phyloP scores from a whole-genome alignment of 2,888 invertebrate species.

The Cyaniris semiargus region DNA sequence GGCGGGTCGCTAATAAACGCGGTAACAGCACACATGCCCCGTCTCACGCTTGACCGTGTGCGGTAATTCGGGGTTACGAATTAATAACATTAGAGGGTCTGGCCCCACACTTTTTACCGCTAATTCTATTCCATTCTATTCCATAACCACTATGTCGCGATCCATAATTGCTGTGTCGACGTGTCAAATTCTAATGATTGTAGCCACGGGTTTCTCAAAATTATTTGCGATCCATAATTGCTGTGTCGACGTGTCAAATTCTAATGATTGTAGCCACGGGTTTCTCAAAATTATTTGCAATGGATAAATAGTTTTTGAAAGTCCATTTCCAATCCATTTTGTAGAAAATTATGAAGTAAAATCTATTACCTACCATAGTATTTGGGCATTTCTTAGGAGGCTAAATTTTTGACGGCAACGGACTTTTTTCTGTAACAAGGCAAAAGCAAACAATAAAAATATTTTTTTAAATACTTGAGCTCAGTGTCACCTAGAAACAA shows the following conservation, averaged over 20 bases:
- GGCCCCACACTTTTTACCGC: conserved; percentile 50
- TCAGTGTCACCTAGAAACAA: too few relatives aligned
- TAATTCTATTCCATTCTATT: conserved; percentile 52
- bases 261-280: not conserved
- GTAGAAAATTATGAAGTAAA: too few relatives aligned
- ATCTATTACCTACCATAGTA: too few relatives aligned
- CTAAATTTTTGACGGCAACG: too few relatives aligned
- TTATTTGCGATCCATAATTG: conserved; percentile 40
- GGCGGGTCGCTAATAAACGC: too few relatives aligned
- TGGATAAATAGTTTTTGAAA: too few relatives aligned
- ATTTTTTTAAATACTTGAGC: too few relatives aligned
- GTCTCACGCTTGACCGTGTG: conserved; percentile 29
- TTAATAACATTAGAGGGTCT: conserved; percentile 67
- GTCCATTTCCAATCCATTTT: too few relatives aligned
- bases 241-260: conserved; percentile 38
- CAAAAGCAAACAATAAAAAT: too few relatives aligned
- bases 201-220: not conserved
- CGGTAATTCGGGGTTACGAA: conserved; percentile 67
- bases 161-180: conserved; percentile 43
- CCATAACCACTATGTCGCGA: conserved; percentile 43
- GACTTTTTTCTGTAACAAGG: too few relatives aligned
- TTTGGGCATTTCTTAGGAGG: too few relatives aligned
- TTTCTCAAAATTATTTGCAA: not conserved
- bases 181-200: conserved; percentile 41
- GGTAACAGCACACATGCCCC: not conserved